These are phyloP conservation scores for Notiomystis cincta DNA, from an alignment of 2,113 vertebrate genomes.

Conservation along the genomic window DNA sequence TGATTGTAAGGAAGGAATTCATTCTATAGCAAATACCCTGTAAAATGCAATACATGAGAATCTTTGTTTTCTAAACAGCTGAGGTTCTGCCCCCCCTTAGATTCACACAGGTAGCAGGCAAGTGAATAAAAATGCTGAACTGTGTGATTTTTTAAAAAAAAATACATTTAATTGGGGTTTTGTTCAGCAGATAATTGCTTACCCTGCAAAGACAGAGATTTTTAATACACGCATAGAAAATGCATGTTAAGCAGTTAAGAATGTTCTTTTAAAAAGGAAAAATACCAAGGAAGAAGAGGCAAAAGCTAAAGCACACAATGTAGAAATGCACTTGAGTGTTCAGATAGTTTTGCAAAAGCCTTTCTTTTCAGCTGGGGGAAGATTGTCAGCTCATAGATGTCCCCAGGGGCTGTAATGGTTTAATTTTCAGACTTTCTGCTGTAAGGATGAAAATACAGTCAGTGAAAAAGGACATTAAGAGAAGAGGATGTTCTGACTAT, in stretches of 20 bases:
- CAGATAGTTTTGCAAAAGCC: neutral
- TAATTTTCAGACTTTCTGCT: conserved; percentile 69
- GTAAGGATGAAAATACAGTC: conserved; percentile 52
- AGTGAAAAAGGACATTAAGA: conserved; percentile 28
- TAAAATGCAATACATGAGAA: neutral
- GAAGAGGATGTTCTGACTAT: neutral
- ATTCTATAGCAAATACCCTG: neutral
- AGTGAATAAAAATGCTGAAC: conserved; percentile 14
- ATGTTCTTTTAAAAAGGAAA: neutral
- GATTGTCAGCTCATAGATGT: conserved; percentile 33
- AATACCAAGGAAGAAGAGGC: neutral
- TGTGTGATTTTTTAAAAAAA: neutral
- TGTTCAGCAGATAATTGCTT: neutral
- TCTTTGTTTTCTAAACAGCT: neutral
- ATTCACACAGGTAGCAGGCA: conserved; percentile 1
- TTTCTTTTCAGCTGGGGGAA: conserved; percentile 65
- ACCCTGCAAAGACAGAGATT: neutral
- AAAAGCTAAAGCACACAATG: neutral
- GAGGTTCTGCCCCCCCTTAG: neutral
- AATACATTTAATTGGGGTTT: neutral
- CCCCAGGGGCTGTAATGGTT: conserved; percentile 62
- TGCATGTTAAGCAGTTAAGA: neutral
- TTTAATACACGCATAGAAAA: neutral
- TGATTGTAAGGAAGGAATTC: neutral
- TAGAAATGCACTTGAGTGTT: neutral